These are phyloP conservation scores for Drosophila ironensis DNA, from an alignment of 1,140 invertebrate species.

Conservation along the genomic window DNA sequence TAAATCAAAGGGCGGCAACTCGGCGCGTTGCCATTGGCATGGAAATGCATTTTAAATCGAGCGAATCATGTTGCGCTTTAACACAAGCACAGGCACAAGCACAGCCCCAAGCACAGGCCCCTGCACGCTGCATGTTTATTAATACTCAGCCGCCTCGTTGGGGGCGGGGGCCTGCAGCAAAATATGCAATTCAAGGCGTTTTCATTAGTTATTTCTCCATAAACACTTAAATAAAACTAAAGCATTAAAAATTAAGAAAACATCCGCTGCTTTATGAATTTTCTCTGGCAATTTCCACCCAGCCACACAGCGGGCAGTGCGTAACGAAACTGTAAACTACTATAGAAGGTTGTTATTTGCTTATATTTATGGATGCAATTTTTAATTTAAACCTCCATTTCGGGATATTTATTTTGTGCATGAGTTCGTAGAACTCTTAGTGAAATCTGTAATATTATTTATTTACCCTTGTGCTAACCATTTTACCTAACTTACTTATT, in stretches of 20 bases:
- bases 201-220: conserved; percentile 80
- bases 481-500: too few relatives aligned
- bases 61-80: conserved; percentile 78
- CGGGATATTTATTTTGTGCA: too few relatives aligned
- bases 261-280: conserved; percentile 67
- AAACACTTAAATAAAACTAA: conserved; percentile 78
- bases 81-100: conserved; percentile 53
- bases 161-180: conserved; percentile 29
- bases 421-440: too few relatives aligned
- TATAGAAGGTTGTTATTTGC: not conserved
- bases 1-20: conserved; percentile 78
- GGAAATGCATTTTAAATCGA: conserved; percentile 78
- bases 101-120: conserved; percentile 28
- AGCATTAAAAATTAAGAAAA: conserved; percentile 66
- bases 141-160: conserved; percentile 51
- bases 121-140: conserved; percentile 55
- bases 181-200: conserved; percentile 70
- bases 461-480: too few relatives aligned
- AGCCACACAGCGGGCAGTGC: conserved; percentile 7
- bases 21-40: conserved; percentile 76
- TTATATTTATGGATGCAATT: not conserved
- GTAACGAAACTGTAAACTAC: not conserved
- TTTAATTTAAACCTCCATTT: too few relatives aligned
- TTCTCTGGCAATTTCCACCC: conserved; percentile 52
- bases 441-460: too few relatives aligned